A percentile compares a stretch with the other conserved stretches of the same genome.
Conservation (phyloP, 2,113 vertebrate species). For the Crotophaga sulcirostris region DNA sequence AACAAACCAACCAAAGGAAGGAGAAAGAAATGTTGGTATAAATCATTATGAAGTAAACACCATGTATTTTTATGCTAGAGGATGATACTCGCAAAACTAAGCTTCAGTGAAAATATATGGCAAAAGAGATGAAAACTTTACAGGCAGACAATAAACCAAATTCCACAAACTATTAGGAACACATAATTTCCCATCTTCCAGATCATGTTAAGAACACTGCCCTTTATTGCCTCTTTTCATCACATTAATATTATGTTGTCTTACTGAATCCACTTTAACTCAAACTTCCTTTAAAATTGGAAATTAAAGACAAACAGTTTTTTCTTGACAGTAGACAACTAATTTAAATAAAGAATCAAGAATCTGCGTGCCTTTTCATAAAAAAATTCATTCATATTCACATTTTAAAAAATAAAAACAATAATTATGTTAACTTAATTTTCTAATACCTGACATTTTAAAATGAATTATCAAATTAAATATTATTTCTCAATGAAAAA, state of each 20-base stretch:
- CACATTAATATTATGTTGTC: not conserved
- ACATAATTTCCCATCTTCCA: not conserved
- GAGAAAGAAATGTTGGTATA: not conserved
- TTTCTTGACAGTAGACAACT: not conserved
- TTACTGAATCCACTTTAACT: not conserved
- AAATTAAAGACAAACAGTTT: not conserved
- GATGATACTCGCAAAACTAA: not conserved
- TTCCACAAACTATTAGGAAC: not conserved
- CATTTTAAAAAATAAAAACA: not conserved
- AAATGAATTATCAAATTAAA: not conserved
- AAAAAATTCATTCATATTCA: not conserved
- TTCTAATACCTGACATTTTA: not conserved
- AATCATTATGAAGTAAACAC: not conserved
- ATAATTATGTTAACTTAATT: not conserved
- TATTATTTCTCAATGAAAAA: not conserved
- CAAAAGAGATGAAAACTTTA: not conserved
- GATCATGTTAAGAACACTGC: not conserved
- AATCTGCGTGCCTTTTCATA: not conserved
- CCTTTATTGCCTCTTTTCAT: not conserved
- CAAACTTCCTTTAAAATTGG: not conserved
- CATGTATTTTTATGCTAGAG: not conserved
- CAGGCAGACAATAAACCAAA: not conserved
- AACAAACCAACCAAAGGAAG: not conserved
- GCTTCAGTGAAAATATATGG: not conserved
- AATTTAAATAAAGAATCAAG: not conserved